Conservation (phyloP, 1,140 invertebrate genomes). For the Drosophila parvula region DNA sequence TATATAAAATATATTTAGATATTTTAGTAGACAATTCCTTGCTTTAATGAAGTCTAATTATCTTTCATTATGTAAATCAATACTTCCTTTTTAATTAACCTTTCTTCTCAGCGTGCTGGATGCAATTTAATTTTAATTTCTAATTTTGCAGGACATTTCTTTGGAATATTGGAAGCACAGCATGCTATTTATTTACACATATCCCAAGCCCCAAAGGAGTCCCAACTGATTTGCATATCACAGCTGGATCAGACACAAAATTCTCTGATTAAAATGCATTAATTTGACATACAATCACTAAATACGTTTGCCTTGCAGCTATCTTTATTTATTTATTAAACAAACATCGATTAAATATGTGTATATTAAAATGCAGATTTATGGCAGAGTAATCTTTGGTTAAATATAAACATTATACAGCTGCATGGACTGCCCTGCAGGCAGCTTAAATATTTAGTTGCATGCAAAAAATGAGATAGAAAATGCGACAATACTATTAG, state of each 20-base stretch:
- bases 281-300: neutral
- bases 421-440: neutral
- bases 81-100: neutral
- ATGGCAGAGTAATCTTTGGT: neutral
- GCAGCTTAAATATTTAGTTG: constrained; percentile 32
- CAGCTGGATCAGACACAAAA: constrained; percentile 16
- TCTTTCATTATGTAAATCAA: neutral
- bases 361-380: constrained; percentile 9
- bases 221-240: constrained; percentile 25
- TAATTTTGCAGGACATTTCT: constrained; percentile 45
- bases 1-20: neutral
- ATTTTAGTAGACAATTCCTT: neutral
- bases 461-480: constrained; percentile 52
- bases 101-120: neutral
- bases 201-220: neutral
- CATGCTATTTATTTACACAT: constrained; percentile 39
- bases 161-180: constrained; percentile 42
- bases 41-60: neutral
- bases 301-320: constrained; percentile 4
- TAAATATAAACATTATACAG: neutral
- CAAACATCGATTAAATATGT: constrained; percentile 8
- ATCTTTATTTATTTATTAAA: constrained; percentile 10
- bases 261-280: constrained; percentile 15
- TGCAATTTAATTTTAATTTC: constrained; percentile 50
- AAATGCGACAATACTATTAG: constrained; percentile 6